These are phyloP conservation scores for Thymelicus acteon DNA, from an alignment of 2,888 invertebrate genomes.

Conservation along the genomic window DNA sequence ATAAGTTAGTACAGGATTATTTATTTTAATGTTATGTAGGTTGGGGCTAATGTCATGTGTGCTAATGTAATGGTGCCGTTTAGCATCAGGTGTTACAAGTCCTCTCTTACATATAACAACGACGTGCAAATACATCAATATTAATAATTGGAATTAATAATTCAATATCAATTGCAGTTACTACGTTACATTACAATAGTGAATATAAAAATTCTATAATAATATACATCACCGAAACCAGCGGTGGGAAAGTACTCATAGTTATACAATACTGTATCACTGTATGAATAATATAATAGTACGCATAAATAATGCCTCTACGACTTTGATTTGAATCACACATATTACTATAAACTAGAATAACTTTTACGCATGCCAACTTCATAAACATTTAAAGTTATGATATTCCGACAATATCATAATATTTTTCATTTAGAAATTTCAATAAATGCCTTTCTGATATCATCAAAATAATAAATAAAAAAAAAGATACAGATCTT, in stretches of 20 bases:
- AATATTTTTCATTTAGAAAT: too few species aligned
- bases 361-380: neutral
- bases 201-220: constrained; percentile 17
- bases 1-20: too few species aligned
- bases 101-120: neutral
- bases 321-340: neutral
- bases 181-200: neutral
- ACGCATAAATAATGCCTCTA: neutral
- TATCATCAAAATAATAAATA: too few species aligned
- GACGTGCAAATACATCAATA: constrained; percentile 7
- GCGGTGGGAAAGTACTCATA: constrained; percentile 13
- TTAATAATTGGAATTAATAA: neutral
- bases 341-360: neutral
- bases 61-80: neutral
- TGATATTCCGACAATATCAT: too few species aligned
- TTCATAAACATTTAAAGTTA: neutral
- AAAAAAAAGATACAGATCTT: neutral
- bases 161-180: neutral
- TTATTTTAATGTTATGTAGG: too few species aligned
- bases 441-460: neutral
- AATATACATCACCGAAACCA: constrained; percentile 31
- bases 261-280: neutral
- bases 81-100: neutral
- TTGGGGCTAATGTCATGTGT: too few species aligned
- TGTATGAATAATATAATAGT: constrained; percentile 3